phyloP scores from a whole-genome alignment of 2,888 invertebrate species.

The Agonopterix subpropinquella region DNA sequence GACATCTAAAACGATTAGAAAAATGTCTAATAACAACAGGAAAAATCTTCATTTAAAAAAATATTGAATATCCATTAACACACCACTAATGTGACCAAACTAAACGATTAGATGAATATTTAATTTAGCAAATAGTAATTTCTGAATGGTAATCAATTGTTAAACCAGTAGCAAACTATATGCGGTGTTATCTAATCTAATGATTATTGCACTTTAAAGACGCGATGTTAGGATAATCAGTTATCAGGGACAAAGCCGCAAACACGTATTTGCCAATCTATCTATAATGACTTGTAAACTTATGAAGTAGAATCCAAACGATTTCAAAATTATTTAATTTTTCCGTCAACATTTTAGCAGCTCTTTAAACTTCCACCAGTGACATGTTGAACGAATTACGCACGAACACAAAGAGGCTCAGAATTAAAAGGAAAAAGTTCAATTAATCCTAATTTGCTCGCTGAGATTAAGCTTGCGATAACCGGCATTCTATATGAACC shows the following conservation, averaged over 20 bases:
- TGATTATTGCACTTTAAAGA: constrained; percentile 22
- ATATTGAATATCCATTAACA: too few species aligned
- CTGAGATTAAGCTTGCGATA: constrained; percentile 69
- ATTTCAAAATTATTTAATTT: too few species aligned
- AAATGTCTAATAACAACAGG: too few species aligned
- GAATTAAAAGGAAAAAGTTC: constrained; percentile 66
- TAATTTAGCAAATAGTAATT: constrained; percentile 6
- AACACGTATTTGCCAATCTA: not conserved
- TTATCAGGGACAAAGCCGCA: not conserved
- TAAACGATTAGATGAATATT: constrained; percentile 1
- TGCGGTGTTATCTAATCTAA: constrained; percentile 35
- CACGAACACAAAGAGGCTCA: constrained; percentile 55
- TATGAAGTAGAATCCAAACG: not conserved
- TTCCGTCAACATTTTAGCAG: constrained; percentile 11
- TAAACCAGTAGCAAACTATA: constrained; percentile 29
- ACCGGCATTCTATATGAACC: constrained; percentile 62
- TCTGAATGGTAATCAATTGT: constrained; percentile 15
- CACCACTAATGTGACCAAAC: not conserved
- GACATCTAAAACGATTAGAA: too few species aligned
- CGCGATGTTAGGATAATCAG: constrained; percentile 8
- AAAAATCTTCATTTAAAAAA: too few species aligned
- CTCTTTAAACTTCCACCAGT: constrained; percentile 44
- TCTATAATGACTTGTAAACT: constrained; percentile 8
- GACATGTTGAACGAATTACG: constrained; percentile 61
- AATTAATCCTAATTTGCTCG: constrained; percentile 74